Evolutionary conservation across 2,797 vertebrate genomes (phyloP).

Genomic region (Coregonus sp.): DNA sequence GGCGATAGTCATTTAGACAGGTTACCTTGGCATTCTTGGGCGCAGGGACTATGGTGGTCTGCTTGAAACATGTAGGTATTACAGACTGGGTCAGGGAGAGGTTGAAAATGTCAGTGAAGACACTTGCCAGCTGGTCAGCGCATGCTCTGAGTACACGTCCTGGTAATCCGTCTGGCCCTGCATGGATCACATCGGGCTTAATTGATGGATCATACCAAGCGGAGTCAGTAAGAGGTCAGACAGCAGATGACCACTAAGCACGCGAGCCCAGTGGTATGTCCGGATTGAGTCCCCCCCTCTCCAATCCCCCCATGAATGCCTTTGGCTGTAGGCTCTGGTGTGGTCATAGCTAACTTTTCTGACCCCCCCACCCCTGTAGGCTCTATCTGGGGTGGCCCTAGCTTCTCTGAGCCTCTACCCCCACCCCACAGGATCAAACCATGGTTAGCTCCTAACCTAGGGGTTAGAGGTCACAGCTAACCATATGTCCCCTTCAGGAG

Average conservation of each 20-base stretch:
- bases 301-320: no score
- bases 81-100: no score
- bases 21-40: no score
- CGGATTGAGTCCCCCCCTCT: no score
- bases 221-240: slow-evolving; percentile 16
- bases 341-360: slow-evolving; percentile 6
- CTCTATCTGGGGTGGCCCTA: no score
- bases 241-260: slow-evolving; percentile 8
- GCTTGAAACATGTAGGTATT: no score
- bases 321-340: slow-evolving; percentile 6
- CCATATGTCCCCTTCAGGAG: slow-evolving; percentile 59
- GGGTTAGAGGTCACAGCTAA: slow-evolving; percentile 42
- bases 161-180: no score
- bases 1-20: no score
- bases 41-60: no score
- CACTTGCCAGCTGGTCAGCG: no score
- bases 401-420: background rate
- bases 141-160: no score
- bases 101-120: no score
- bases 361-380: background rate
- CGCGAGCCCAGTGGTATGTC: background rate
- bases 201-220: background rate
- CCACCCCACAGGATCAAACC: slow-evolving; percentile 11
- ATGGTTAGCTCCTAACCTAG: slow-evolving; percentile 19
- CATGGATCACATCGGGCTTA: background rate